Evolutionary conservation across 2,888 invertebrate species (phyloP).

Genomic region (Steinernema hermaphroditum): DNA sequence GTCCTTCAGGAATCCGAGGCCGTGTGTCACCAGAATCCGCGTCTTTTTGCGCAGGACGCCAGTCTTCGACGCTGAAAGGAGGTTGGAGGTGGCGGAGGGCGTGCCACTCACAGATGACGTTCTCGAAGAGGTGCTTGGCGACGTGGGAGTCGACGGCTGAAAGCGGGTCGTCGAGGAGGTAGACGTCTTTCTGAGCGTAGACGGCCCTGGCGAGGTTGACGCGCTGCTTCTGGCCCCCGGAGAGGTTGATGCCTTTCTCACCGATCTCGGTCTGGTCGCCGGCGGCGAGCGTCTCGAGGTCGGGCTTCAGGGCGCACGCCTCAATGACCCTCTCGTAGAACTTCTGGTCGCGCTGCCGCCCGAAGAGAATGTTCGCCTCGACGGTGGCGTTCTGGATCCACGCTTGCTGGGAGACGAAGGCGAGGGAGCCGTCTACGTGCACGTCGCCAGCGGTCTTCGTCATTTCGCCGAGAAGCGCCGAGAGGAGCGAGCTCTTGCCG

Average conservation of each 20-base stretch:
- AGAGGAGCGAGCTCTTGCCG: conserved; percentile 76
- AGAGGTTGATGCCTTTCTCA: conserved; percentile 75
- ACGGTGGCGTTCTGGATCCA: conserved; percentile 73
- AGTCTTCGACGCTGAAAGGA: not conserved
- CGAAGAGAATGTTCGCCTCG: conserved; percentile 86
- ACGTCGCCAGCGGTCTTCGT: conserved; percentile 48
- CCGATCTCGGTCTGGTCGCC: conserved; percentile 97
- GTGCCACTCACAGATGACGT: conserved; percentile 76
- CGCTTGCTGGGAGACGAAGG: conserved; percentile 85
- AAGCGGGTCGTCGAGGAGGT: conserved; percentile 89
- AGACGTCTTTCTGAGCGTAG: conserved; percentile 83
- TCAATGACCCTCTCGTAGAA: conserved; percentile 71
- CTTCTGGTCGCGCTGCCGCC: conserved; percentile 46
- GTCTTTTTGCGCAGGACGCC: conserved; percentile 71
- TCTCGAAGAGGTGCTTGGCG: conserved; percentile 93
- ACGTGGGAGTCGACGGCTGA: conserved; percentile 96
- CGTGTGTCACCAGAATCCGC: conserved; percentile 89
- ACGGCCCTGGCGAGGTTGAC: conserved; percentile 89
- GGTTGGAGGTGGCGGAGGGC: not conserved
- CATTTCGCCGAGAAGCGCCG: conserved; percentile 75
- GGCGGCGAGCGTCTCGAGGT: conserved; percentile 84
- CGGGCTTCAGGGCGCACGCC: conserved; percentile 85
- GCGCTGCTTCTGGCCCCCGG: conserved; percentile 71
- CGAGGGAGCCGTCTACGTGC: conserved; percentile 70
- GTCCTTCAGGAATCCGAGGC: conserved; percentile 86